These are phyloP conservation scores for Ptilorrhoa leucosticta DNA, from an alignment of 2,113 vertebrate genomes.

Conservation along the genomic window DNA sequence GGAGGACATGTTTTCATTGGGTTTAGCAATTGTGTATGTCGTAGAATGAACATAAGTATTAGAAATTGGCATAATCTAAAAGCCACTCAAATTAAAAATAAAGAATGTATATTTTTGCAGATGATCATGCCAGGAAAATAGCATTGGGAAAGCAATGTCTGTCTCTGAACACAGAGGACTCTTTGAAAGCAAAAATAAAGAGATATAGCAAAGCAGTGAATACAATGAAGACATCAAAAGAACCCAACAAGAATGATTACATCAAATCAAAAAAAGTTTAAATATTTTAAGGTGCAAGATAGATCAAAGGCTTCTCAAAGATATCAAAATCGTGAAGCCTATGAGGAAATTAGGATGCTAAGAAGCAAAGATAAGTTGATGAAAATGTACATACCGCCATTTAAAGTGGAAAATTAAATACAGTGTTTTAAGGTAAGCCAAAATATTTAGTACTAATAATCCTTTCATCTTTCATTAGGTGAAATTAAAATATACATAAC, in stretches of 20 bases:
- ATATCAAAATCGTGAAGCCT: background rate
- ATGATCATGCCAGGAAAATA: background rate
- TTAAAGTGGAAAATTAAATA: background rate
- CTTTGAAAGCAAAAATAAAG: background rate
- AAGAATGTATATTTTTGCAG: background rate
- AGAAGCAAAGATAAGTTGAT: background rate
- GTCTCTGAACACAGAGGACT: background rate
- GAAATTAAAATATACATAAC: background rate
- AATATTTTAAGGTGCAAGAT: background rate
- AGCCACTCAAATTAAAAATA: background rate
- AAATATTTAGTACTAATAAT: constrained; percentile 1
- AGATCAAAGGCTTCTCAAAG: background rate
- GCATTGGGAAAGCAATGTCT: background rate
- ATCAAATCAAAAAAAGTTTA: background rate
- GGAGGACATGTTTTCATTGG: background rate
- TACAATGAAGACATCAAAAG: constrained; percentile 1
- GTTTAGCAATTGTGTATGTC: background rate
- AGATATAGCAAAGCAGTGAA: background rate
- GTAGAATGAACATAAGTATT: background rate
- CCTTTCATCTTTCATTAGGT: background rate
- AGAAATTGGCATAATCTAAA: background rate
- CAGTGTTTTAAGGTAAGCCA: background rate
- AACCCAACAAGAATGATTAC: background rate
- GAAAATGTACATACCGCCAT: background rate
- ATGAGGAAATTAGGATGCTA: background rate